phyloP scores from a whole-genome alignment of 2,888 invertebrate species.

The Plebejus anna region DNA sequence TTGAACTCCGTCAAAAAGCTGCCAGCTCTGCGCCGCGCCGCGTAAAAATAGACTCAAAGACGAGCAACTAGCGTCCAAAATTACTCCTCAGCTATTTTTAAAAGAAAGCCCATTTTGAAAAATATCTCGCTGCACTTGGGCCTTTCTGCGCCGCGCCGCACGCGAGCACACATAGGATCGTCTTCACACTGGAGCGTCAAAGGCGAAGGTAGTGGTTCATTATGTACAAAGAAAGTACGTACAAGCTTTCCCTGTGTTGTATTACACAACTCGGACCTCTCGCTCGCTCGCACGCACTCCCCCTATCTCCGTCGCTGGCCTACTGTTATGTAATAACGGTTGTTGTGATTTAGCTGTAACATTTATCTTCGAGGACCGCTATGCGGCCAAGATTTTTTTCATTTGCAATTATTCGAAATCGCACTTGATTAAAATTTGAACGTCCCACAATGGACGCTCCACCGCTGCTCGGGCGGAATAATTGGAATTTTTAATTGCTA shows the following conservation, averaged over 20 bases:
- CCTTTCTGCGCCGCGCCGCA: slow-evolving; percentile 52
- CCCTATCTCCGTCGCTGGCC: slow-evolving; percentile 51
- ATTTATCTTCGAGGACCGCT: slow-evolving; percentile 70
- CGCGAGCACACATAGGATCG: slow-evolving; percentile 57
- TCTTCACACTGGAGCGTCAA: slow-evolving; percentile 46
- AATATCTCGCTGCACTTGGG: slow-evolving; percentile 55
- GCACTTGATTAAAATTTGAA: slow-evolving; percentile 34
- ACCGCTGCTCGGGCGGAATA: background rate
- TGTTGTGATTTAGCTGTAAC: slow-evolving; percentile 74
- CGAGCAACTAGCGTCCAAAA: slow-evolving; percentile 48
- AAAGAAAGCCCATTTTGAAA: slow-evolving; percentile 61
- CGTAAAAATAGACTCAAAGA: slow-evolving; percentile 51
- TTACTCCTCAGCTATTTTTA: slow-evolving; percentile 44
- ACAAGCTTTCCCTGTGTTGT: slow-evolving; percentile 75
- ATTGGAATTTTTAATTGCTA: slow-evolving; percentile 2
- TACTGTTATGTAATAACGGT: slow-evolving; percentile 79
- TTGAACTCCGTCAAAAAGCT: slow-evolving; percentile 68
- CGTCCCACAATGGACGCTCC: background rate
- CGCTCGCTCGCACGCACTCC: slow-evolving; percentile 49
- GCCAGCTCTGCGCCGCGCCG: slow-evolving; percentile 45
- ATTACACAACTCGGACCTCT: slow-evolving; percentile 71
- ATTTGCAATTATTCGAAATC: slow-evolving; percentile 45
- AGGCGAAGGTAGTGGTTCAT: slow-evolving; percentile 48
- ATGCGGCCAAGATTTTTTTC: slow-evolving; percentile 48
- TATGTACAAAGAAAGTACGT: slow-evolving; percentile 70